phyloP scores from a whole-genome alignment of 2,113 vertebrate species.

The Urocynchramus pylzowi region DNA sequence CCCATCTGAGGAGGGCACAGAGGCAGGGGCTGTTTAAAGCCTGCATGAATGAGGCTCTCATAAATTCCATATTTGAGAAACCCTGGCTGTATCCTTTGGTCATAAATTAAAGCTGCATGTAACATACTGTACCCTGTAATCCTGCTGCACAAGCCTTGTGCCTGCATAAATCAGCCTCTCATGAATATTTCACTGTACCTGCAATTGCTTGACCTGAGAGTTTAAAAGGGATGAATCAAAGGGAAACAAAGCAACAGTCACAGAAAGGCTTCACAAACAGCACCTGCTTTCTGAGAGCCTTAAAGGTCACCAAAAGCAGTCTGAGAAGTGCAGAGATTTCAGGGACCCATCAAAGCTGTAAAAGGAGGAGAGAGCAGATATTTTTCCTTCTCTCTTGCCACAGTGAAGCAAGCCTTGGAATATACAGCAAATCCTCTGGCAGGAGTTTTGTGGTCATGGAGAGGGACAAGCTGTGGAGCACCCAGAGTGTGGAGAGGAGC shows the following conservation, averaged over 20 bases:
- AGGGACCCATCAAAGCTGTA: not conserved
- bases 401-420: not conserved
- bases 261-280: not conserved
- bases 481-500: not conserved
- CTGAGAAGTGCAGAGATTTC: not conserved
- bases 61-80: slow-evolving; percentile 6
- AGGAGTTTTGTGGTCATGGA: not conserved
- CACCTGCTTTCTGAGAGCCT: slow-evolving; percentile 15
- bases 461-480: not conserved
- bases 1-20: not conserved
- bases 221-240: not conserved
- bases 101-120: slow-evolving; percentile 40
- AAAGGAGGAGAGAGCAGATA: not conserved
- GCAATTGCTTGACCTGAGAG: not conserved
- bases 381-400: not conserved
- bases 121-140: slow-evolving; percentile 31
- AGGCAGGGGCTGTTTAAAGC: slow-evolving; percentile 4
- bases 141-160: not conserved
- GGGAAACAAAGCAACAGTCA: not conserved
- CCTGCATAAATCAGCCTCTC: slow-evolving; percentile 47
- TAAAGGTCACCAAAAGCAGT: slow-evolving; percentile 6
- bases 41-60: slow-evolving; percentile 35
- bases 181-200: slow-evolving; percentile 46
- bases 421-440: not conserved
- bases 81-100: not conserved